Conservation (phyloP, 1,140 invertebrate species). For the Drosophila kanapiae region DNA sequence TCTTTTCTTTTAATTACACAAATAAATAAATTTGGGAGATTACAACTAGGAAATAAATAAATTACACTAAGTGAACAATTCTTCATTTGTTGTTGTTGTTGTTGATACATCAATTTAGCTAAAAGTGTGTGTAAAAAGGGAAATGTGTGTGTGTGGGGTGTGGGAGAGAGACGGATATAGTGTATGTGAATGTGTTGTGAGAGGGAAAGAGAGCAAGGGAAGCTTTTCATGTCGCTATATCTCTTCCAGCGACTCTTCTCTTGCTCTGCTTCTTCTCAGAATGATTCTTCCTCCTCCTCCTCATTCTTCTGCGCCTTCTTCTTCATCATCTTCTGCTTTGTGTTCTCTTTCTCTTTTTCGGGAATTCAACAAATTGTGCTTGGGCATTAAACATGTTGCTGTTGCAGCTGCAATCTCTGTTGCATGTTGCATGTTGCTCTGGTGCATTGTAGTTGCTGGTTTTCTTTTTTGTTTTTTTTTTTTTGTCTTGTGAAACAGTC, state of each 20-base stretch:
- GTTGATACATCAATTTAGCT: constrained; percentile 68
- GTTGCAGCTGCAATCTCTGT: constrained; percentile 39
- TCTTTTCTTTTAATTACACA: constrained; percentile 47
- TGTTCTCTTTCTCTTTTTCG: constrained; percentile 28
- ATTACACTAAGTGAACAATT: constrained; percentile 82
- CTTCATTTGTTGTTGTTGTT: constrained; percentile 44
- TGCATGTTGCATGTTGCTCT: constrained; percentile 30
- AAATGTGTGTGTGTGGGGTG: constrained; percentile 25
- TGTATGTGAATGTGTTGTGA: constrained; percentile 14
- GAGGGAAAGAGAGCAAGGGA: constrained; percentile 39
- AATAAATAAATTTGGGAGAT: constrained; percentile 45
- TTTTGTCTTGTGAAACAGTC: constrained; percentile 64
- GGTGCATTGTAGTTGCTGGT: constrained; percentile 50
- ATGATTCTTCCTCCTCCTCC: constrained; percentile 19
- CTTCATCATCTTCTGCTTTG: constrained; percentile 36
- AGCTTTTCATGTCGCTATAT: background rate
- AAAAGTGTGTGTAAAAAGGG: constrained; percentile 47
- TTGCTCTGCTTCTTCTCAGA: constrained; percentile 31
- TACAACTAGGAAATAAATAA: constrained; percentile 77
- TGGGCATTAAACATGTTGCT: constrained; percentile 70
- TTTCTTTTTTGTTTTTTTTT: constrained; percentile 52
- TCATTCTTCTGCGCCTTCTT: constrained; percentile 30
- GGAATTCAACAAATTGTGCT: constrained; percentile 73
- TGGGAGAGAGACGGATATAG: constrained; percentile 23
- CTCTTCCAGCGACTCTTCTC: constrained; percentile 12